Percentiles rank a stretch among this genome's conserved stretches.
Evolutionary conservation across 2,888 invertebrate species (phyloP).

Genomic region (Teleiodes luculella): DNA sequence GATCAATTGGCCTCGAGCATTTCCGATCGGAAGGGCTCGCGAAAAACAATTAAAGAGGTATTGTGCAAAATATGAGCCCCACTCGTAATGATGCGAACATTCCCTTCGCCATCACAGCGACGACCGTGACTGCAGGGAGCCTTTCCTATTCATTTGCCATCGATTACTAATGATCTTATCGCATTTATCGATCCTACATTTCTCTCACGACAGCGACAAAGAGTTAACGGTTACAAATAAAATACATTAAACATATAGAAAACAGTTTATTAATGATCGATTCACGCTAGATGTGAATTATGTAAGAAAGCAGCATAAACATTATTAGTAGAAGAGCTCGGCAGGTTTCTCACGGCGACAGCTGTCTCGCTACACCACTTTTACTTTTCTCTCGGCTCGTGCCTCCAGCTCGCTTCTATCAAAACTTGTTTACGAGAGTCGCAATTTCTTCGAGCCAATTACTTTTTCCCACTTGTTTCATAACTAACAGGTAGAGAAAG

Average conservation of each 20-base stretch:
- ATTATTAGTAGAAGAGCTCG: constrained; percentile 13
- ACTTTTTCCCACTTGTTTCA: neutral
- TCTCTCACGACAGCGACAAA: constrained; percentile 42
- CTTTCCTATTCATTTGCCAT: constrained; percentile 45
- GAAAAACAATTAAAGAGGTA: constrained; percentile 63
- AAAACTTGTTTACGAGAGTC: constrained; percentile 2
- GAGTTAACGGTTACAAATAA: constrained; percentile 48
- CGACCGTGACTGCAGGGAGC: constrained; percentile 46
- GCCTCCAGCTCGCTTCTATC: constrained; percentile 23
- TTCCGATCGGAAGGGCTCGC: constrained; percentile 49
- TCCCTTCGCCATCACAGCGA: constrained; percentile 41
- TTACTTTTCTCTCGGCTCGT: constrained; percentile 67
- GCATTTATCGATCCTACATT: constrained; percentile 33
- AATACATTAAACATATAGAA: constrained; percentile 18
- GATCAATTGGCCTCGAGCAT: constrained; percentile 59
- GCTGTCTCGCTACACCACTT: constrained; percentile 56
- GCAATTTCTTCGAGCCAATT: neutral
- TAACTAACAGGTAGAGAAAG: neutral
- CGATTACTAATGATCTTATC: constrained; percentile 70
- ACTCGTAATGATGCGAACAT: constrained; percentile 43
- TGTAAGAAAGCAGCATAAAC: constrained; percentile 34
- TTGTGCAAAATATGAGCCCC: constrained; percentile 54
- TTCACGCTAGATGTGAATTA: constrained; percentile 27
- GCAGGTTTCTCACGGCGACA: constrained; percentile 39
- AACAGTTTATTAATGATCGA: constrained; percentile 34